These are phyloP conservation scores for Epistrophe grossulariae DNA, from an alignment of 2,888 invertebrate genomes.

Conservation along the genomic window DNA sequence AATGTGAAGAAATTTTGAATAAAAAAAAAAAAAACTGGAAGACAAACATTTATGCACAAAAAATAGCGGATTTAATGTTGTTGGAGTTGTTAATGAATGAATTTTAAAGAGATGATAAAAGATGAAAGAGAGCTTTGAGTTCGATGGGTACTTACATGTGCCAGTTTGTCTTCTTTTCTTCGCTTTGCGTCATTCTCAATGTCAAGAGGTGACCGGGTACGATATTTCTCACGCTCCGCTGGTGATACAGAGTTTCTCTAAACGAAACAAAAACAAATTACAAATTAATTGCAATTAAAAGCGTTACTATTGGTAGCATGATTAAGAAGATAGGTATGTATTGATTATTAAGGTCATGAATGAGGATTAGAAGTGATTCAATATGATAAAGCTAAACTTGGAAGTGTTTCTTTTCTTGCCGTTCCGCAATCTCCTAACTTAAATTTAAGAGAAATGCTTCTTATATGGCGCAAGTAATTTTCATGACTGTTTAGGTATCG, in stretches of 20 bases:
- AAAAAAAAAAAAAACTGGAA: neutral
- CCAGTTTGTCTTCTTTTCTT: slow-evolving; percentile 93
- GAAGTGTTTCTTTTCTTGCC: no score
- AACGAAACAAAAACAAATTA: slow-evolving; percentile 65
- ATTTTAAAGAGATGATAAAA: slow-evolving; percentile 43
- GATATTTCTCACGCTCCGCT: slow-evolving; percentile 92
- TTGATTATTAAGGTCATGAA: no score
- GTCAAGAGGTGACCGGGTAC: slow-evolving; percentile 91
- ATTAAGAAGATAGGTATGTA: neutral
- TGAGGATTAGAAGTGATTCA: no score
- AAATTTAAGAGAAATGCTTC: no score
- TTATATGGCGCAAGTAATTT: no score
- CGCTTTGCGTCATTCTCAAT: slow-evolving; percentile 90
- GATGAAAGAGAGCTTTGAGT: slow-evolving; percentile 23
- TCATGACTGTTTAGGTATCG: no score
- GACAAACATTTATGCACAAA: slow-evolving; percentile 57
- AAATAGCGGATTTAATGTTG: slow-evolving; percentile 6
- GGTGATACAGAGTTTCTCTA: slow-evolving; percentile 93
- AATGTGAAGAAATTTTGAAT: neutral
- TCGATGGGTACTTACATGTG: slow-evolving; percentile 88
- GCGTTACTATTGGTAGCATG: neutral
- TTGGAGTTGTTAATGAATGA: neutral
- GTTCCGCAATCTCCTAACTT: no score
- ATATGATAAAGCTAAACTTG: no score
- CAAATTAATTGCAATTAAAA: slow-evolving; percentile 44